A percentile compares a stretch with the other conserved stretches of the same genome.
phyloP scores from a whole-genome alignment of 2,113 vertebrate species.

The Megatriorchis doriae region DNA sequence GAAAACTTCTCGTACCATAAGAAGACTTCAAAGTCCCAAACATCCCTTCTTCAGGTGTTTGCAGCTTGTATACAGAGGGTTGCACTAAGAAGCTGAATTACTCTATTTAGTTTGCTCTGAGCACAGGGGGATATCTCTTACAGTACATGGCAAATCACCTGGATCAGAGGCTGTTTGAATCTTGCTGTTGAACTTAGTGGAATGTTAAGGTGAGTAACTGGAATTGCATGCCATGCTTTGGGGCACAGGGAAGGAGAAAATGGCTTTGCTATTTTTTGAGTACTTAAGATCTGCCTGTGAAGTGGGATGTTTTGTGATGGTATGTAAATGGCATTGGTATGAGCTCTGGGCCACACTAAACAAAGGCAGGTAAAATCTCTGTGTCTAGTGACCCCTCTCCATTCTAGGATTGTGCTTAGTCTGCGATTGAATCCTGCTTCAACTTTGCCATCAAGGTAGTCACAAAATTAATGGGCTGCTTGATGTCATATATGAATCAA shows the following conservation, averaged over 20 bases:
- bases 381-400: too few species aligned
- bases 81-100: background rate
- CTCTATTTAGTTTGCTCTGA: background rate
- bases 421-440: background rate
- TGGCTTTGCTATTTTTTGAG: background rate
- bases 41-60: background rate
- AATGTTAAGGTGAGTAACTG: background rate
- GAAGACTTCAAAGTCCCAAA: background rate
- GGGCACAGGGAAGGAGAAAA: background rate
- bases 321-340: rapidly evolving
- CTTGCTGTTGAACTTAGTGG: background rate
- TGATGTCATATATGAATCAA: background rate
- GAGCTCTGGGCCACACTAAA: background rate
- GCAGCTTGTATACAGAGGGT: background rate
- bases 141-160: background rate
- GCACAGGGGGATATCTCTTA: background rate
- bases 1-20: background rate
- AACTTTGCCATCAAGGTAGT: background rate
- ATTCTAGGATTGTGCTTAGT: background rate
- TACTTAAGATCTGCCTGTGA: background rate
- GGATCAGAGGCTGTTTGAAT: background rate
- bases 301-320: background rate
- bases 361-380: background rate
- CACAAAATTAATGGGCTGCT: background rate
- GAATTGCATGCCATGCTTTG: background rate